Evolutionary conservation across 2,888 invertebrate genomes (phyloP), one percentile per base, ranked within the genome.

Genomic region (Scelioninae gen. 1): DNA sequence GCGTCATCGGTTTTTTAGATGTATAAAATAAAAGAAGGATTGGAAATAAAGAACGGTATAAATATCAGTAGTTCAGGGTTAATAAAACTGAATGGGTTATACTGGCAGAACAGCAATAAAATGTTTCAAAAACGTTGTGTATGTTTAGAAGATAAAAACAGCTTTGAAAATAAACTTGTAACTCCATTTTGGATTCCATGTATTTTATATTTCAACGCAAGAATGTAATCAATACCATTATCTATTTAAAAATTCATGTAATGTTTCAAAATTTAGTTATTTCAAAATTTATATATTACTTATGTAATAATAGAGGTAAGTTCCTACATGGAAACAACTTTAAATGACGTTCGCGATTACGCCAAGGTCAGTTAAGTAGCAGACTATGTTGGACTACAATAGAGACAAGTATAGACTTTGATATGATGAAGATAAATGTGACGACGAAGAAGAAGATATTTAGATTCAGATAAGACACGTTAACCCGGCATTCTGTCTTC

Each of bases 371-470:
- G n/a, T 16, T 49, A 63, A 69, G 71, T 56, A n/a, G n/a, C n/a
- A 71, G 38, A 10, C 29, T 51, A 15, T 51, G 69, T 69, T 65
- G 55, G 47, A 60, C 34, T 71, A 76, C 71, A 81, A 81, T 76
- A 53, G 76, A 81, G 76, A 81, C 58, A 75, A 66, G 80, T n/a
- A n/a, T 65, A 75, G 71, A 71, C 75, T 81, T 56, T 75, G 53
- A 69, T 76, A 81, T 81, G 75, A 81, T 75, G 75, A 71, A 81
- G 81, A 81, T 76, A 71, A 81, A 81, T 81, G 76, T 43, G 53
- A 43, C 23, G 45, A 75, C 23, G 69, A 69, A 63, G 62, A 71
- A 56, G 47, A 55, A 63, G 75, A 81, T 81, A 75, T 69, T 56
- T 53, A 56, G 76, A 81, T 58, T 43, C 45, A 63, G 75, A 81